phyloP scores from a whole-genome alignment of 2,797 vertebrate genomes.

The Hozukius guyotensis region DNA sequence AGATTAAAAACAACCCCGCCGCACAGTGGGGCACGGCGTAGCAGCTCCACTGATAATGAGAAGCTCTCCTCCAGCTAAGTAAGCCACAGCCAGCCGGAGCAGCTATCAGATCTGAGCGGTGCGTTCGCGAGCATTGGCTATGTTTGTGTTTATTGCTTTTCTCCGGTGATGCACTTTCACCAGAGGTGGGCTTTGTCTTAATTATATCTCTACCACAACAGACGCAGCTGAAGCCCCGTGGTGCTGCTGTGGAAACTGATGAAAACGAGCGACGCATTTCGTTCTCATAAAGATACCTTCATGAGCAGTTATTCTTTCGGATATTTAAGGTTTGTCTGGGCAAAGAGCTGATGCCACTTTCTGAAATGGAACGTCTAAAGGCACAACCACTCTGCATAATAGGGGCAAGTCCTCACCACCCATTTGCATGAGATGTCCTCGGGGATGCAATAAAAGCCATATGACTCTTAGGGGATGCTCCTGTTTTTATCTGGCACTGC shows the following conservation, averaged over 20 bases:
- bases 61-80: conserved; percentile 63
- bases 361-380: neutral
- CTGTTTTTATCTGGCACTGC: conserved; percentile 5
- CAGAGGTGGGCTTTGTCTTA: conserved; percentile 72
- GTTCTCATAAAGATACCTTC: neutral
- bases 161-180: conserved; percentile 65
- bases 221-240: conserved; percentile 43
- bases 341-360: neutral
- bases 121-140: conserved; percentile 38
- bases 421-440: conserved; percentile 7
- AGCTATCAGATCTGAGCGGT: conserved; percentile 63
- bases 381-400: neutral
- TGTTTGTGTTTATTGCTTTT: conserved; percentile 68
- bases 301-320: neutral
- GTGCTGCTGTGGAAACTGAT: conserved; percentile 59
- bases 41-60: conserved; percentile 56
- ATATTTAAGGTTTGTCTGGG: neutral
- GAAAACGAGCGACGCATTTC: conserved; percentile 18
- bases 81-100: conserved; percentile 49
- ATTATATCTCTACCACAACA: conserved; percentile 72
- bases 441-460: conserved; percentile 22
- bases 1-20: conserved; percentile 55
- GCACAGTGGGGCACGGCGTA: conserved; percentile 20
- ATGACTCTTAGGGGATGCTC: conserved; percentile 2
- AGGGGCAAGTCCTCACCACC: neutral